A percentile compares a stretch with the other conserved stretches of the same genome.
Evolutionary conservation across 2,797 vertebrate species (phyloP).

Genomic region (Lagorchestes hirsutus): DNA sequence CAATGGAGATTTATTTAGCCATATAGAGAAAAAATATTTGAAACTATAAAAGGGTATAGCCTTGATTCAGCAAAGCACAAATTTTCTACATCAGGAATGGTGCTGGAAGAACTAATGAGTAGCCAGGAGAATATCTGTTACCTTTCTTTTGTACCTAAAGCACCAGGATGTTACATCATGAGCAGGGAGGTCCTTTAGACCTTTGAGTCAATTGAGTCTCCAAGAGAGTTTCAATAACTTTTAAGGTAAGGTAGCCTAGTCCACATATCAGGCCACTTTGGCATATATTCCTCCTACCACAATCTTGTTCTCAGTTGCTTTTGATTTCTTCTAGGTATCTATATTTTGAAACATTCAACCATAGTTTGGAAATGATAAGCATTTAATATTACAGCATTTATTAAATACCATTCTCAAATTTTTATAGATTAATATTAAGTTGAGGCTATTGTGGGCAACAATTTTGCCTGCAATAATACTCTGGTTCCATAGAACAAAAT

Average conservation of each 20-base stretch:
- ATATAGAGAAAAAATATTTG: not conserved
- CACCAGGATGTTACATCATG: not conserved
- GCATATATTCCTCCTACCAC: not conserved
- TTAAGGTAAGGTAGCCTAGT: not conserved
- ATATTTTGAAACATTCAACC: too few relatives aligned
- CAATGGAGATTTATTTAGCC: not conserved
- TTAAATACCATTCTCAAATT: not conserved
- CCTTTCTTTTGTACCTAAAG: not conserved
- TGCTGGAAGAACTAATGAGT: not conserved
- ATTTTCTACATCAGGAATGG: not conserved
- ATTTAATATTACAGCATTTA: not conserved
- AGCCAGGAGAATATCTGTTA: not conserved
- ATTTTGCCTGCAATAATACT: not conserved
- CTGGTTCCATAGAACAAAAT: not conserved
- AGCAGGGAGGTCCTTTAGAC: not conserved
- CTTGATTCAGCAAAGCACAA: not conserved
- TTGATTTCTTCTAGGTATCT: not conserved
- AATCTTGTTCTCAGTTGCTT: not conserved
- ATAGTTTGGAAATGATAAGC: not conserved
- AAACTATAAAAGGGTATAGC: not conserved
- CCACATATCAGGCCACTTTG: not conserved
- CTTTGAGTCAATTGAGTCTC: not conserved
- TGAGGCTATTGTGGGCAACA: not conserved
- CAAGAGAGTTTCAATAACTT: not conserved
- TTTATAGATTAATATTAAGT: not conserved